These are phyloP conservation scores for Oryzaephilus surinamensis DNA, from an alignment of 1,140 invertebrate species.

Conservation along the genomic window DNA sequence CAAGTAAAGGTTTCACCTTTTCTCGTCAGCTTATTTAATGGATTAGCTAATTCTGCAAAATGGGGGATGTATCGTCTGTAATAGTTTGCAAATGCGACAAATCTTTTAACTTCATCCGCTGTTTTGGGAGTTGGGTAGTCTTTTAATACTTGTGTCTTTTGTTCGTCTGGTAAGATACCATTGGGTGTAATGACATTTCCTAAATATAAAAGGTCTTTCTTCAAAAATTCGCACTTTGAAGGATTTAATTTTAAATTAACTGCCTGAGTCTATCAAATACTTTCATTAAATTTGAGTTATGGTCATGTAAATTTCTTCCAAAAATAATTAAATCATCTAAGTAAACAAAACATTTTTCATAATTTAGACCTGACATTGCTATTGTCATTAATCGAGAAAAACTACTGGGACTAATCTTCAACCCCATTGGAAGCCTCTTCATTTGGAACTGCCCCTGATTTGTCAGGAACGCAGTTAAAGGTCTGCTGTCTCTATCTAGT, in stretches of 20 bases:
- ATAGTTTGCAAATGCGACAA: slow-evolving; percentile 19
- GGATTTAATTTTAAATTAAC: slow-evolving; percentile 21
- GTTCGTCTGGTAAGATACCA: slow-evolving; percentile 14
- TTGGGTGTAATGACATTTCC: slow-evolving; percentile 18
- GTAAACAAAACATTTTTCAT: slow-evolving; percentile 3
- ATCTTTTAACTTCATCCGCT: slow-evolving; percentile 22
- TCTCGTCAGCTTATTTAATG: slow-evolving; percentile 23
- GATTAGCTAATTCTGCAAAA: slow-evolving; percentile 27
- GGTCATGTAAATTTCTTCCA: not conserved
- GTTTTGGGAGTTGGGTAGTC: slow-evolving; percentile 21
- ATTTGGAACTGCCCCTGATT: slow-evolving; percentile 27
- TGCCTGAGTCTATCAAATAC: slow-evolving; percentile 8
- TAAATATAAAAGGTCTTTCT: slow-evolving; percentile 22
- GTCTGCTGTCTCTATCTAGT: not conserved
- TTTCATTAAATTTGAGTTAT: slow-evolving; percentile 4
- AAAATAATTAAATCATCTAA: slow-evolving; percentile 31
- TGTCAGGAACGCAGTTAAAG: slow-evolving; percentile 35
- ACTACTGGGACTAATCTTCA: slow-evolving; percentile 24
- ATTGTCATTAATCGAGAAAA: slow-evolving; percentile 32
- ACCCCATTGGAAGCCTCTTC: slow-evolving; percentile 26
- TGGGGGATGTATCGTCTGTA: slow-evolving; percentile 23
- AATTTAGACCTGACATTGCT: slow-evolving; percentile 19
- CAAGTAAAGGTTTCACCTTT: slow-evolving; percentile 22
- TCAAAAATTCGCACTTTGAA: slow-evolving; percentile 25
- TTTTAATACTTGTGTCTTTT: slow-evolving; percentile 22